Evolutionary conservation across 2,113 vertebrate genomes (phyloP).

Genomic region (Phalacrocorax pelagicus): DNA sequence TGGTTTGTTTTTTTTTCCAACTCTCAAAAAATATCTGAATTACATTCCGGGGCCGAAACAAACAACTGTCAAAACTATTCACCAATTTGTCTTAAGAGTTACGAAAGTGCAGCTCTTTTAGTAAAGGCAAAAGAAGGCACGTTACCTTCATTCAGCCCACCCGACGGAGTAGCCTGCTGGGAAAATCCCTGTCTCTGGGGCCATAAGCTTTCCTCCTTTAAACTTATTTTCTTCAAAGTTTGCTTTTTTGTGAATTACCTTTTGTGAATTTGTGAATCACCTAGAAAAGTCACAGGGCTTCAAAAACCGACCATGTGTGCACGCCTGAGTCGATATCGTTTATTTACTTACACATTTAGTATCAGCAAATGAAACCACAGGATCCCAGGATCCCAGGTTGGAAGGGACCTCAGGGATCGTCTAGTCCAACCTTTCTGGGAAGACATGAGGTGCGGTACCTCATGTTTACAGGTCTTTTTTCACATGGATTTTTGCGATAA

Average conservation of each 20-base stretch:
- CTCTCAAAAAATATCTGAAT: background rate
- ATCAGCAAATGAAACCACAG: background rate
- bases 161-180: background rate
- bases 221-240: background rate
- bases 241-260: background rate
- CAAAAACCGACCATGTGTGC: background rate
- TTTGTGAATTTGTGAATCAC: background rate
- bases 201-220: background rate
- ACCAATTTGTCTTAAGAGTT: background rate
- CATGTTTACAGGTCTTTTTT: background rate
- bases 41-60: constrained; percentile 39
- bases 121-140: constrained; percentile 4
- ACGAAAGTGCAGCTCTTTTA: background rate
- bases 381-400: too few relatives aligned
- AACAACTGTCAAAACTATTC: constrained; percentile 11
- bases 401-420: too few relatives aligned
- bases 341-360: background rate
- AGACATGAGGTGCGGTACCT: background rate
- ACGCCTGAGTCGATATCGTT: background rate
- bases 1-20: background rate
- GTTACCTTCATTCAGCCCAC: background rate
- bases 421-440: too few relatives aligned
- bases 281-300: background rate
- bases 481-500: background rate
- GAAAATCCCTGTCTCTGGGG: background rate